phyloP scores from a whole-genome alignment of 1,140 invertebrate species.

The Lanistes nyassanus region DNA sequence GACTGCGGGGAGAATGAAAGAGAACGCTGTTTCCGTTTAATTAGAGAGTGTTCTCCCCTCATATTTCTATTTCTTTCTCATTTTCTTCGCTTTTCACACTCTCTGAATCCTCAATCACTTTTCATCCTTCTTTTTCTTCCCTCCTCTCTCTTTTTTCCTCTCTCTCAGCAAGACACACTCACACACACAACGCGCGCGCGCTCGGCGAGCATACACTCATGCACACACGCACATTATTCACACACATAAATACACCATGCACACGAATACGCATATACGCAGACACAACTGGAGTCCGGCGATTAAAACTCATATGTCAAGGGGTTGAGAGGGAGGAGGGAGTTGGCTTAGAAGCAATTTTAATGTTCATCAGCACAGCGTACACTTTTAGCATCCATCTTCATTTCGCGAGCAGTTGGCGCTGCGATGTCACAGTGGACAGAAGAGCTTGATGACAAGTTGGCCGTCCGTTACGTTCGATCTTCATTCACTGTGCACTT shows the following conservation, averaged over 20 bases:
- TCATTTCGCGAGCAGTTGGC: neutral
- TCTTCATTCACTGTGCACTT: too few species aligned
- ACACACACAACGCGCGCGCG: too few species aligned
- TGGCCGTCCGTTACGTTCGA: constrained; percentile 6
- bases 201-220: constrained; percentile 4
- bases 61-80: neutral
- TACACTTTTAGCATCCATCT: neutral
- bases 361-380: neutral
- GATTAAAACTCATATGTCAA: too few species aligned
- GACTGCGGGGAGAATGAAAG: neutral
- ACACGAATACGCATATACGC: neutral
- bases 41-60: neutral
- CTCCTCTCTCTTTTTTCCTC: constrained; percentile 5
- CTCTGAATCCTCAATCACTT: neutral
- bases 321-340: too few species aligned
- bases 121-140: neutral
- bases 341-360: too few species aligned
- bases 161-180: constrained; percentile 2
- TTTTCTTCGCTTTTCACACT: neutral
- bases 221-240: constrained; percentile 8
- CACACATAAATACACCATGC: too few species aligned
- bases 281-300: neutral
- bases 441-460: neutral
- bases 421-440: neutral
- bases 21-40: neutral